Conservation (phyloP, 2,113 vertebrate genomes). For the Eudyptes chrysolophus region DNA sequence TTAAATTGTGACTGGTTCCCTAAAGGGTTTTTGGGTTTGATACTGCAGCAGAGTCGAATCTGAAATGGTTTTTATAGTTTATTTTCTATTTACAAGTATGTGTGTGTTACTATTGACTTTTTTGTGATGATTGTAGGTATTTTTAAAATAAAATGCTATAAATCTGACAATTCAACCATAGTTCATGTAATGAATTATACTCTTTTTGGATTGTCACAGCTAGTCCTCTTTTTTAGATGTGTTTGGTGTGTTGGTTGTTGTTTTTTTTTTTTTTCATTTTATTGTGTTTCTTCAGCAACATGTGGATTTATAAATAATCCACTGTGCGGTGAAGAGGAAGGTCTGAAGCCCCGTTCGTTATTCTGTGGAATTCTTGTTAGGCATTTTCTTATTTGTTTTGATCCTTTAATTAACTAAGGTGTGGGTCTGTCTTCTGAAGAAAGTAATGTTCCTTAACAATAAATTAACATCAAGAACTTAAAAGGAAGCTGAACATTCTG, state of each 20-base stretch:
- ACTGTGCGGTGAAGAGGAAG: neutral
- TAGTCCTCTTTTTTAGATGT: neutral
- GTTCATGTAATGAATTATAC: neutral
- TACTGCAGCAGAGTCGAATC: neutral
- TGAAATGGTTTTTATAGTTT: neutral
- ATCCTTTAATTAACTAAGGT: neutral
- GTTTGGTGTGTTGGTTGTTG: neutral
- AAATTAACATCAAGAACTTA: slow-evolving; percentile 86
- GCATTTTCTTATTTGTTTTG: neutral
- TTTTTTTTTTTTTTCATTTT: too few species aligned
- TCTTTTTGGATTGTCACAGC: neutral
- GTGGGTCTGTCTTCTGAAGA: neutral
- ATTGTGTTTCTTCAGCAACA: too few species aligned
- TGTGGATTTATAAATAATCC: neutral
- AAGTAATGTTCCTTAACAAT: slow-evolving; percentile 75
- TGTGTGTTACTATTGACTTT: rapidly evolving
- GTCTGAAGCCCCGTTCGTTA: rapidly evolving
- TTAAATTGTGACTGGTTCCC: neutral
- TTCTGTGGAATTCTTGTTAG: neutral
- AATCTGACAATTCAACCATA: rapidly evolving
- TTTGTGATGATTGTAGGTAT: too few species aligned
- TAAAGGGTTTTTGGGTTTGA: rapidly evolving
- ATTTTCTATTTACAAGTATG: rapidly evolving
- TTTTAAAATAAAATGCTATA: neutral
- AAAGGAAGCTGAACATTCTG: slow-evolving; percentile 86